Conservation (phyloP, 2,888 invertebrate genomes). For the Zygaena filipendulae region DNA sequence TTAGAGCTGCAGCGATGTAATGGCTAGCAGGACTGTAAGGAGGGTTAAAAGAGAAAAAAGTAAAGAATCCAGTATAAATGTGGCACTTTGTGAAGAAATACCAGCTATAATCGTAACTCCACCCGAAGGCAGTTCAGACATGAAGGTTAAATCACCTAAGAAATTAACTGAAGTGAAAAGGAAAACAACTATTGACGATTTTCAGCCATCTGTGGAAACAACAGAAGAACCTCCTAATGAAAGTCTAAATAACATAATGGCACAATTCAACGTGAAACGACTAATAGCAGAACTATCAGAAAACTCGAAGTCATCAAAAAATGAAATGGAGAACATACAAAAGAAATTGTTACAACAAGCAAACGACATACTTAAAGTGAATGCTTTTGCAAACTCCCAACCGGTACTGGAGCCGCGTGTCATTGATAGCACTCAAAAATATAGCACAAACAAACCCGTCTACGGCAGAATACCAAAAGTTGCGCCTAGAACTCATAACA, state of each 20-base stretch:
- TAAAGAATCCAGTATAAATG: slow-evolving; percentile 30
- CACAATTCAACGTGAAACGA: slow-evolving; percentile 49
- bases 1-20: slow-evolving; percentile 64
- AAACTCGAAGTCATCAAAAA: slow-evolving; percentile 52
- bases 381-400: slow-evolving; percentile 41
- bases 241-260: slow-evolving; percentile 27
- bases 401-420: slow-evolving; percentile 34
- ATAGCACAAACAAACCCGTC: slow-evolving; percentile 32
- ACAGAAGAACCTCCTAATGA: slow-evolving; percentile 21
- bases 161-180: slow-evolving; percentile 25
- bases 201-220: slow-evolving; percentile 9
- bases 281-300: slow-evolving; percentile 54
- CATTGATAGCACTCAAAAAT: slow-evolving; percentile 43
- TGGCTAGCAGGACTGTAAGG: slow-evolving; percentile 76
- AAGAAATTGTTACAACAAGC: slow-evolving; percentile 52
- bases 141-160: slow-evolving; percentile 44
- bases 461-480: slow-evolving; percentile 42
- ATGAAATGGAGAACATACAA: slow-evolving; percentile 57
- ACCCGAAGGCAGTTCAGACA: slow-evolving; percentile 32
- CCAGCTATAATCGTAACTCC: slow-evolving; percentile 48
- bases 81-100: slow-evolving; percentile 25
- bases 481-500: slow-evolving; percentile 31
- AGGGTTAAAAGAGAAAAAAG: slow-evolving; percentile 76
- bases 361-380: slow-evolving; percentile 60
- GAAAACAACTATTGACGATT: slow-evolving; percentile 11